A percentile compares a stretch with the other conserved stretches of the same genome.
These are phyloP conservation scores for Cephus rjabovi DNA, from an alignment of 2,888 invertebrate genomes.

Conservation along the genomic window DNA sequence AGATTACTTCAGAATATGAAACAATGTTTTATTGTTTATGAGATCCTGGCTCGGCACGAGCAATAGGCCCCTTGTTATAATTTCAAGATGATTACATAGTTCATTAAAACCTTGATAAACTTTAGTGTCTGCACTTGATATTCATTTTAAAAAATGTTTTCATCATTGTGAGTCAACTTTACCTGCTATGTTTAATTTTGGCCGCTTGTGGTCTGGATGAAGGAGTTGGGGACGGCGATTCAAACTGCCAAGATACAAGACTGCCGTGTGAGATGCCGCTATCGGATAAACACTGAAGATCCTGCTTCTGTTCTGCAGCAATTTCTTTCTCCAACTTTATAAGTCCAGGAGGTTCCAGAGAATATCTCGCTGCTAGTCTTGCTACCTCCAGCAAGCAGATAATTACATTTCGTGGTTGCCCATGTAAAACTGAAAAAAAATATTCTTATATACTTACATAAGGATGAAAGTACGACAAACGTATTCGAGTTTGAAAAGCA, in stretches of 20 bases:
- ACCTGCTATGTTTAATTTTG: constrained; percentile 71
- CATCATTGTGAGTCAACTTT: constrained; percentile 27
- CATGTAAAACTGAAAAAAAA: constrained; percentile 77
- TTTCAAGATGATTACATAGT: neutral
- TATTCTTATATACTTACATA: no score
- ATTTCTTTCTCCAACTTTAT: constrained; percentile 89
- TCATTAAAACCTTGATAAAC: neutral
- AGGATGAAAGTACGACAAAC: no score
- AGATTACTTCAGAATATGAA: no score
- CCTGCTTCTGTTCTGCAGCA: constrained; percentile 80
- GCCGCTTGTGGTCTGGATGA: constrained; percentile 65
- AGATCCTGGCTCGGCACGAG: no score
- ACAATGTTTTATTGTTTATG: no score
- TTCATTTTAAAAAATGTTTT: neutral
- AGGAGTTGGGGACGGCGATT: constrained; percentile 66
- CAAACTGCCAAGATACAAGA: constrained; percentile 78
- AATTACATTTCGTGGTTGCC: constrained; percentile 86
- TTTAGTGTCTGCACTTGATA: neutral
- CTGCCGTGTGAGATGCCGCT: constrained; percentile 72
- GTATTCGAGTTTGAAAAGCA: no score
- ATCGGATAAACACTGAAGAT: constrained; percentile 70
- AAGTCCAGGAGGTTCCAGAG: constrained; percentile 84
- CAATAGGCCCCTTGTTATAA: no score
- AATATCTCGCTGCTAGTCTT: constrained; percentile 81
- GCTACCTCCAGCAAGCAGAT: constrained; percentile 88